These are phyloP conservation scores for Parus major DNA, from an alignment of 2,113 vertebrate species.

Conservation along the genomic window DNA sequence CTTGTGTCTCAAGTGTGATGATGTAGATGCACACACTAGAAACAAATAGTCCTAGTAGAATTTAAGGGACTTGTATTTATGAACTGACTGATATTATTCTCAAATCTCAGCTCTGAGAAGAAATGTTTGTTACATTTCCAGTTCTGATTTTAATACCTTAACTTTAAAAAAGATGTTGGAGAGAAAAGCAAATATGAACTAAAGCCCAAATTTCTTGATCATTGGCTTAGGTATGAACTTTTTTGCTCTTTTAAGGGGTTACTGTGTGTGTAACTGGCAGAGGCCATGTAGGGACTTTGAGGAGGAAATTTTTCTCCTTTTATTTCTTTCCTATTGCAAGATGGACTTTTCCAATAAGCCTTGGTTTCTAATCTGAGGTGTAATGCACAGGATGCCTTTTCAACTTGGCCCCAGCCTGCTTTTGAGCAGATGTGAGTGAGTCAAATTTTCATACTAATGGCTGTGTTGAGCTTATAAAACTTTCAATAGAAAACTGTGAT, in stretches of 20 bases:
- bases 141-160: neutral
- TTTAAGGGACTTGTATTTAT: neutral
- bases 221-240: neutral
- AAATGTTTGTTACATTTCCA: neutral
- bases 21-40: neutral
- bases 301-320: neutral
- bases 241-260: neutral
- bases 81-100: neutral
- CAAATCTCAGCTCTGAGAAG: neutral
- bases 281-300: neutral
- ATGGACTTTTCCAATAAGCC: neutral
- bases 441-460: conserved; percentile 4
- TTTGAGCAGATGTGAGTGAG: neutral
- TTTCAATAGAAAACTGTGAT: neutral
- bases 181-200: neutral
- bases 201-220: neutral
- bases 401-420: neutral
- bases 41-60: neutral
- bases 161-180: neutral
- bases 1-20: neutral
- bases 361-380: neutral
- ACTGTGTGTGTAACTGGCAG: neutral
- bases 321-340: neutral
- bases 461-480: neutral
- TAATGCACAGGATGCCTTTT: neutral